A percentile compares a stretch with the other conserved stretches of the same genome.
Evolutionary conservation across 2,888 invertebrate genomes (phyloP).

Genomic region (Caenorhabditis sp.): DNA sequence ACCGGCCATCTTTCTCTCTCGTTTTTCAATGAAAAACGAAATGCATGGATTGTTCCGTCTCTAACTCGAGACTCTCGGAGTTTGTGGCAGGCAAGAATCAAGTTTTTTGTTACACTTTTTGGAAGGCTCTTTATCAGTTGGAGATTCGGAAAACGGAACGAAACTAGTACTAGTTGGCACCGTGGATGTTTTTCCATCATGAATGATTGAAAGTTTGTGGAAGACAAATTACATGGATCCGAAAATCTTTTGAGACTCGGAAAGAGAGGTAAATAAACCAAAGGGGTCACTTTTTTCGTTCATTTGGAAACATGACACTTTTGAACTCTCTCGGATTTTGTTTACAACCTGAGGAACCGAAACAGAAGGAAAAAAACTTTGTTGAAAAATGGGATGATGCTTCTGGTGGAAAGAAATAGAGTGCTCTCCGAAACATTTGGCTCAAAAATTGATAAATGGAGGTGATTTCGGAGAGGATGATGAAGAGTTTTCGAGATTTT

Average conservation of each 20-base stretch:
- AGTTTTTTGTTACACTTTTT: slow-evolving; percentile 53
- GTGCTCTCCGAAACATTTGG: background rate
- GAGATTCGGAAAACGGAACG: slow-evolving; percentile 16
- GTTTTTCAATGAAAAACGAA: slow-evolving; percentile 20
- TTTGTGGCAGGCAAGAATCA: slow-evolving; percentile 1
- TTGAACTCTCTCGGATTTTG: slow-evolving; percentile 14
- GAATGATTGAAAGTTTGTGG: slow-evolving; percentile 11
- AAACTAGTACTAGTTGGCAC: slow-evolving; percentile 65
- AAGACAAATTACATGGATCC: slow-evolving; percentile 4
- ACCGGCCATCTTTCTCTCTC: slow-evolving; percentile 32
- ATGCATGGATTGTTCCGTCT: slow-evolving; percentile 35
- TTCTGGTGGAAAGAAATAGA: background rate
- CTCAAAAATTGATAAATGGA: slow-evolving; percentile 21
- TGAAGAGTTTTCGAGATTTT: background rate
- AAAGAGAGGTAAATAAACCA: background rate
- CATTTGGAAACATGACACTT: slow-evolving; percentile 25
- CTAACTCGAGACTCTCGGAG: too few relatives aligned
- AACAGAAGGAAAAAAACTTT: slow-evolving; percentile 7
- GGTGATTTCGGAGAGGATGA: slow-evolving; percentile 11
- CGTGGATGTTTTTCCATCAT: slow-evolving; percentile 1
- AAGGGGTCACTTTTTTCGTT: slow-evolving; percentile 1
- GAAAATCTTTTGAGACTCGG: too few relatives aligned
- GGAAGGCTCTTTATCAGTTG: background rate
- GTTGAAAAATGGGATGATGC: slow-evolving; percentile 32
- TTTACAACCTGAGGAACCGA: slow-evolving; percentile 27